Base-by-base conservation (phyloP, 2,888 invertebrate genomes). In the Lepidocyrtinus sp. region DNA sequence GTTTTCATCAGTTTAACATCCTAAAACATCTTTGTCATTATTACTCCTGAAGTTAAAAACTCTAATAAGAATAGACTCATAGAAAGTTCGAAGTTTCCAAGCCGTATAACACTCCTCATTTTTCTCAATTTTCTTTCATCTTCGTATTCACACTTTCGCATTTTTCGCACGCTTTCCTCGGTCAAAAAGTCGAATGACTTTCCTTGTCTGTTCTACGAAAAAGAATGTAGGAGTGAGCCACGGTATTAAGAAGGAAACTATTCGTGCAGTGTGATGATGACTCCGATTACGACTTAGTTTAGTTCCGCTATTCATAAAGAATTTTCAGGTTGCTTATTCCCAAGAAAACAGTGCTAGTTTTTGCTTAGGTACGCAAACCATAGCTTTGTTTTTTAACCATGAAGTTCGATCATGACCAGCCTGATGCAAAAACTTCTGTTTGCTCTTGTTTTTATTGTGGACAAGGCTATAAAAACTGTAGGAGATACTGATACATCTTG, bases 81-180 rank as follows among this genome's bases (percentile, higher is more conserved):
- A 36, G 12, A 36, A 12, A 7, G 36, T 7, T 36, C 12, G 12
- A 36, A 36, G 5, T 36, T 36, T 36, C 36, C 36, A 5, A 36
- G 5, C 5, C 36, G 12, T 67, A 70, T 80, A n/a, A n/a, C n/a
- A n/a, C n/a, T n/a, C 24, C 70, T 75, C 79, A 80, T 80, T 80
- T 80, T 80, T 80, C 74, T 75, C 75, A 75, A 80, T 80, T 72
- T 74, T 75, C 45, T 74, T 27, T 65, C 36, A n/a, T 36, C 36
- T 36, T 12, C 36, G 12, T 36, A 5, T 12, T 36, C 36, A 36
- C 12, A n/a, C 12, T 36, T 36, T 36, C 36, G 36, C 12, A 36
- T 36, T 36, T 36, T 36, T 36, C 5, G 5, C 36, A 36, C 36
- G 36, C 36, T 12, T 12, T 5, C 12, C 5, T 12, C 12, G 36